Evolutionary conservation across 2,797 vertebrate species (phyloP), one percentile per base, ranked within the genome.

Genomic region (Eurystomus glaucurus): DNA sequence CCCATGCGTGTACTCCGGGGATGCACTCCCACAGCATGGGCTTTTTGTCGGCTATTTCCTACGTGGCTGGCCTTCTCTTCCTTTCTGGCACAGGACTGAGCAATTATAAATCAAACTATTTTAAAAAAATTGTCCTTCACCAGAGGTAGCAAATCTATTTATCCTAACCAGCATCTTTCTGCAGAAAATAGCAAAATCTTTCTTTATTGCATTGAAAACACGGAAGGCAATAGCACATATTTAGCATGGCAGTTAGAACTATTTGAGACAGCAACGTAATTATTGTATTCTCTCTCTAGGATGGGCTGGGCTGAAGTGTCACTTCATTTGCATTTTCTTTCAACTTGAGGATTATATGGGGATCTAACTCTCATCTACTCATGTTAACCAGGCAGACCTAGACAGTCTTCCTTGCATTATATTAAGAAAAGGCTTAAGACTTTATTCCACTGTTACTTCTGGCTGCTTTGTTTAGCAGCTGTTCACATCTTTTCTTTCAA

Each of bases 1-100:
- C 95, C 91, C 92, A 83, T 95, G 90, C 35, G 0, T 90, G 75
- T 90, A 72, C 95, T 97, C 93, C 71, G 54, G 93, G 93, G 95
- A 94, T 87, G 77, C 92, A 55, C 72, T 94, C 93, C 88, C 90
- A 50, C 93, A 95, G 74, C 74, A 85, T 4, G 43, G 85, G 81
- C 61, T 90, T 71, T 91, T 91, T 91, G 93, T 94, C 1, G 4
- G 78, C 84, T 16, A 1, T 85, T 96, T 97, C 92, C 92, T 79
- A 57, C 5, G 2, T 75, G 94, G 68, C 82, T 90, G 68, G 43
- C 31, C 57, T 85, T 60, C 61, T 93, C 91, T 92, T 88, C 55
- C 83, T 83, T 95, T 95, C 92, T 17, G 1, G 74, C 50, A 50
- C 55, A 83, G 88, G 31, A 79, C 57, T 0, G 18, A 83, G 74